phyloP scores from a whole-genome alignment of 2,113 vertebrate genomes.

The Epinephelus cyanopodus region DNA sequence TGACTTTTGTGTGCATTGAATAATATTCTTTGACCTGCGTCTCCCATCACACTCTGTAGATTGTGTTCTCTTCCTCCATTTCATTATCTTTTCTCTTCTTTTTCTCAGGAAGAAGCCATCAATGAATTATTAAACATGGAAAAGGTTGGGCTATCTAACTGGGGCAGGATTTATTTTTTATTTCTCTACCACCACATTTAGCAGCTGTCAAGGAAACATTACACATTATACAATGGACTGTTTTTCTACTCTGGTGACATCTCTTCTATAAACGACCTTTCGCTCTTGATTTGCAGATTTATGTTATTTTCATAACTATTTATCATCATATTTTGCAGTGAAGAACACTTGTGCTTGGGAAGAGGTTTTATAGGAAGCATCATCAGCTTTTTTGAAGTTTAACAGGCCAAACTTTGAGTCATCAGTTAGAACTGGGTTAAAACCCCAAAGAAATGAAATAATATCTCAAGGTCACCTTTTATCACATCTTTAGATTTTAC shows the following conservation, averaged over 20 bases:
- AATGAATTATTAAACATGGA: conserved; percentile 30
- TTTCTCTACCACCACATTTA: not conserved
- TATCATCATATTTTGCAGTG: conserved; percentile 11
- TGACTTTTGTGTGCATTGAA: conserved; percentile 54
- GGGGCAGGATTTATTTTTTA: conserved; percentile 4
- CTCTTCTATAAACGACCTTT: not conserved
- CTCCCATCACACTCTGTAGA: conserved; percentile 31
- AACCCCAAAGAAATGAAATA: conserved; percentile 37
- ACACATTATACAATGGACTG: not conserved
- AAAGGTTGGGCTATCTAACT: conserved; percentile 18
- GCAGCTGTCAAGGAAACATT: conserved; percentile 3
- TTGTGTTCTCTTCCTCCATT: conserved; percentile 21
- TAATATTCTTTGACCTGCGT: conserved; percentile 8
- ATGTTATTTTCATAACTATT: conserved; percentile 10
- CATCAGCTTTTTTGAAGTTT: not conserved
- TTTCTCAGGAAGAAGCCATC: conserved; percentile 68
- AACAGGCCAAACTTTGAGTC: not conserved
- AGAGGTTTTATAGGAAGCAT: conserved; percentile 23
- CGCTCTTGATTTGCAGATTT: not conserved
- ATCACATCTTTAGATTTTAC: not conserved
- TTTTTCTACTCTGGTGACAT: conserved; percentile 5
- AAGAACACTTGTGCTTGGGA: not conserved
- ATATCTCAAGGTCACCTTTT: not conserved
- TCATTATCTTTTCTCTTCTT: not conserved
- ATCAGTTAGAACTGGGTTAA: not conserved